These are phyloP conservation scores for Ryuthela nishihirai DNA, from an alignment of 2,888 invertebrate genomes.

Conservation along the genomic window DNA sequence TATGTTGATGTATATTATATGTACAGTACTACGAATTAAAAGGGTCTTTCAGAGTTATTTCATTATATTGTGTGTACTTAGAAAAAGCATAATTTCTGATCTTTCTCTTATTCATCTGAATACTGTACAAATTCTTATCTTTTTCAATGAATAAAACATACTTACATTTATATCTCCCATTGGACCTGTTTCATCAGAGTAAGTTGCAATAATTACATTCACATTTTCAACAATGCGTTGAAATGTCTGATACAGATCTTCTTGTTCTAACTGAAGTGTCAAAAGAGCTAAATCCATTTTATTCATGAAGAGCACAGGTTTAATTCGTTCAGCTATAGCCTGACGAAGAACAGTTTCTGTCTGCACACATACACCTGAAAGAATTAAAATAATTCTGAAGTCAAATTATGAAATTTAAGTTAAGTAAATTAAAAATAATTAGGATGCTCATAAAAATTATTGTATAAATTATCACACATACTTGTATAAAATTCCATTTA, in stretches of 20 bases:
- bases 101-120: too few species aligned
- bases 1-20: too few species aligned
- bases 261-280: conserved; percentile 92
- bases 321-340: conserved; percentile 99
- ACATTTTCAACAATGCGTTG: conserved; percentile 99
- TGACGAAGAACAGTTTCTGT: conserved; percentile 99
- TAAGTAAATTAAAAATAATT: too few species aligned
- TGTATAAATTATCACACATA: too few species aligned
- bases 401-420: not conserved
- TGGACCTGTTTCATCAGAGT: conserved; percentile 94
- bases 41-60: too few species aligned
- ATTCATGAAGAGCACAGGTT: conserved; percentile 99
- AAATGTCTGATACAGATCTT: conserved; percentile 94
- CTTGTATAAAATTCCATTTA: too few species aligned
- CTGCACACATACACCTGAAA: conserved; percentile 96
- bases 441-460: too few species aligned
- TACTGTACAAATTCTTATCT: too few species aligned
- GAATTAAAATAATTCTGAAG: conserved; percentile 9
- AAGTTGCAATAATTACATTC: conserved; percentile 99
- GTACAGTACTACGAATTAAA: too few species aligned
- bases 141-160: conserved; percentile 24
- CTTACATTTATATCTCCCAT: conserved; percentile 97
- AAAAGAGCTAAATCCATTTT: conserved; percentile 99
- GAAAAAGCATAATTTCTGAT: too few species aligned
- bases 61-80: too few species aligned